Percentiles rank a stretch among this genome's conserved stretches.
phyloP scores from a whole-genome alignment of 2,888 invertebrate species.

The Chalcis sispes region DNA sequence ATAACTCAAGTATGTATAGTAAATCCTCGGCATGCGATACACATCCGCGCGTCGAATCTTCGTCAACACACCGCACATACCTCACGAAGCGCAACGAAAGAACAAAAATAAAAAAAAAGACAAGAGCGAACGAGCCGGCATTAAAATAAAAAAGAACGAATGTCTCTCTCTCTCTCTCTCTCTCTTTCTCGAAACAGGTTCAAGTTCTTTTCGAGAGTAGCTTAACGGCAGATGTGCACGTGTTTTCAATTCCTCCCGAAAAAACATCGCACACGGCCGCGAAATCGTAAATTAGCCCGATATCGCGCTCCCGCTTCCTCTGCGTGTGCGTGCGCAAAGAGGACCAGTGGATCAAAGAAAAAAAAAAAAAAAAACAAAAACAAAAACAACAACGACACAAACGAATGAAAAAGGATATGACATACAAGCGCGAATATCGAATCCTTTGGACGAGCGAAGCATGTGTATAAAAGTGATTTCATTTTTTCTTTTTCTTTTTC shows the following conservation, averaged over 20 bases:
- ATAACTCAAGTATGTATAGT: background rate
- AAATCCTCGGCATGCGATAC: background rate
- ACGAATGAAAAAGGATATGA: background rate
- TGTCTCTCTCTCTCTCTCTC: too few species aligned
- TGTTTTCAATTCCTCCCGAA: constrained; percentile 36
- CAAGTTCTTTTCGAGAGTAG: constrained; percentile 2
- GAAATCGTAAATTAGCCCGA: constrained; percentile 39
- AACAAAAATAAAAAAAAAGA: background rate
- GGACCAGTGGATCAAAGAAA: too few species aligned
- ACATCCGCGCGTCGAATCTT: constrained; percentile 7
- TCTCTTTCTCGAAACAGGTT: constrained; percentile 41
- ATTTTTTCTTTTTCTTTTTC: too few species aligned
- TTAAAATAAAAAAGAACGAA: constrained; percentile 1
- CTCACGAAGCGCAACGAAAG: background rate
- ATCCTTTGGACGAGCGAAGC: too few species aligned
- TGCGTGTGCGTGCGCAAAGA: too few species aligned
- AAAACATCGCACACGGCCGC: constrained; percentile 13
- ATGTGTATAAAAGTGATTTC: too few species aligned
- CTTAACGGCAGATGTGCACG: background rate
- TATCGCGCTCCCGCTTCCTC: background rate
- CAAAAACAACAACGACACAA: background rate
- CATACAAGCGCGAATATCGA: background rate
- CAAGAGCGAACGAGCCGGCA: background rate
- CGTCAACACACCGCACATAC: constrained; percentile 2
- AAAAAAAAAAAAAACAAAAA: background rate